Conservation (phyloP, 1,140 invertebrate genomes). For the Solenopsis invicta region DNA sequence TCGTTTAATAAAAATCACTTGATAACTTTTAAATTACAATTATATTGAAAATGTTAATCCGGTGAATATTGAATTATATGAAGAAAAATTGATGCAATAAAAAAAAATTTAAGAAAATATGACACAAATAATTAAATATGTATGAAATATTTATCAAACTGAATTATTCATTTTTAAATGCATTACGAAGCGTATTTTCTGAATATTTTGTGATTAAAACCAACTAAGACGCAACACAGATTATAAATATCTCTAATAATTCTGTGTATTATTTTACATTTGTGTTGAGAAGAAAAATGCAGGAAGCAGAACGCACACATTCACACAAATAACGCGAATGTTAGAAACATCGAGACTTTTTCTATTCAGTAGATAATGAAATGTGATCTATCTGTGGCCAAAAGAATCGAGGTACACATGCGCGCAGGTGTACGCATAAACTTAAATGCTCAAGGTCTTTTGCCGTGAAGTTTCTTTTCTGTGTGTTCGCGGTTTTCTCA, state of each 20-base stretch:
- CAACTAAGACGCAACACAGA: neutral
- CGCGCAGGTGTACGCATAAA: constrained; percentile 73
- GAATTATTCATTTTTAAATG: neutral
- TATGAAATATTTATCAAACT: constrained; percentile 25
- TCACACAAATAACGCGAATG: neutral
- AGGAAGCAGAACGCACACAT: neutral
- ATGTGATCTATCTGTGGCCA: constrained; percentile 36
- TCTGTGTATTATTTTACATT: neutral
- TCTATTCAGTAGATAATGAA: neutral
- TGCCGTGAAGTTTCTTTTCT: constrained; percentile 71
- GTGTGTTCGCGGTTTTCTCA: constrained; percentile 69
- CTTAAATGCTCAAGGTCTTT: constrained; percentile 69
- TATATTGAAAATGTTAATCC: neutral
- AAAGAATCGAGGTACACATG: constrained; percentile 66
- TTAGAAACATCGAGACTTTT: constrained; percentile 11
- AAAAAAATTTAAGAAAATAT: too few species aligned
- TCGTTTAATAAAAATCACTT: neutral
- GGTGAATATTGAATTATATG: neutral
- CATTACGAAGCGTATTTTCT: neutral
- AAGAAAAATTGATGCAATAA: neutral
- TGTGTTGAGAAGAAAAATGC: neutral
- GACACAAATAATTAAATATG: neutral
- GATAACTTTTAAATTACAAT: neutral
- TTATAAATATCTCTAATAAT: neutral
- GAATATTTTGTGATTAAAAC: neutral